phyloP scores from a whole-genome alignment of 2,888 invertebrate genomes.

The Micropterix aruncella region DNA sequence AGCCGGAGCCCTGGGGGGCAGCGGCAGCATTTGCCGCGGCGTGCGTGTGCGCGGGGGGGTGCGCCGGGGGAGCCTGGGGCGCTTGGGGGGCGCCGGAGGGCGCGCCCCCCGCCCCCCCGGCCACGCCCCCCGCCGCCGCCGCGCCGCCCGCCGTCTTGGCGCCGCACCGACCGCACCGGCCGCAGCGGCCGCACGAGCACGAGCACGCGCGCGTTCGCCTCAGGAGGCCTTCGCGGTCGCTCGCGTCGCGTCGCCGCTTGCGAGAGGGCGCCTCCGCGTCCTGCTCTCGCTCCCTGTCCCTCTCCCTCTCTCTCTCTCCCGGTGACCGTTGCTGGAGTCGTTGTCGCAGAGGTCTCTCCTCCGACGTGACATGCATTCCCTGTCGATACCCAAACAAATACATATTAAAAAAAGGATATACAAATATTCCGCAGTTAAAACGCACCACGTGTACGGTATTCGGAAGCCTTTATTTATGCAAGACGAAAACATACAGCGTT shows the following conservation, averaged over 20 bases:
- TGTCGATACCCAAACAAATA: too few relatives aligned
- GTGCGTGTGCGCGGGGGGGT: not conserved
- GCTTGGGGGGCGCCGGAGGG: conserved; percentile 53
- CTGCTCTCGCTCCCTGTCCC: too few relatives aligned
- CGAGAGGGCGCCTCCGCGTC: too few relatives aligned
- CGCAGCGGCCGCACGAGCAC: conserved; percentile 24
- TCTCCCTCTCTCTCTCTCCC: not conserved
- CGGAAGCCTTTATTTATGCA: too few relatives aligned
- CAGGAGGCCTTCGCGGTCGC: too few relatives aligned
- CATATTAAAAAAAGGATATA: too few relatives aligned
- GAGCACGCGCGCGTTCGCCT: conserved; percentile 20
- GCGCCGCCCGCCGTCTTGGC: conserved; percentile 33
- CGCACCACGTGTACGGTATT: too few relatives aligned
- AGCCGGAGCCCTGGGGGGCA: conserved; percentile 45
- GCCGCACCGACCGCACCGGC: conserved; percentile 28
- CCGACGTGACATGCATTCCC: conserved; percentile 84
- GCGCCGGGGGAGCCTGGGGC: too few relatives aligned
- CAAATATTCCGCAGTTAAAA: too few relatives aligned
- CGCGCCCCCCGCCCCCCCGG: conserved; percentile 54
- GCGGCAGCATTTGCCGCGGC: not conserved
- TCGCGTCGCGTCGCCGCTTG: too few relatives aligned
- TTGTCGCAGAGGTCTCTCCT: conserved; percentile 26
- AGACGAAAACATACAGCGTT: too few relatives aligned
- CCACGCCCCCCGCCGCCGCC: conserved; percentile 31
- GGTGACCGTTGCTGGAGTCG: not conserved